Base-by-base conservation (phyloP, 1,140 invertebrate species). In the Anthonomus grandis region DNA sequence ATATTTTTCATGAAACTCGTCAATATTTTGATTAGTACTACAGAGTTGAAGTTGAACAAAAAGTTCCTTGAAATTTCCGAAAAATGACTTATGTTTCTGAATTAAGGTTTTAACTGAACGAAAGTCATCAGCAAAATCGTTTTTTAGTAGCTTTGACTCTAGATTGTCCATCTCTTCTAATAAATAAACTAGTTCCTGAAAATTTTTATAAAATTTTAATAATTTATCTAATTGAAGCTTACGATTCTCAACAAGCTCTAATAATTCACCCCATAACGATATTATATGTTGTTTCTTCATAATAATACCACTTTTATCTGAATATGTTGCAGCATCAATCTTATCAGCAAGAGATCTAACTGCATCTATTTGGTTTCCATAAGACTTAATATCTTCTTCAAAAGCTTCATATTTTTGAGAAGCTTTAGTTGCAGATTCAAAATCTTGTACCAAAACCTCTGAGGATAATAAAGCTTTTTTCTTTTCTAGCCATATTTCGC, bases 391-490 rank as follows among this genome's bases (percentile, higher is more conserved):
- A 69, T 99, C 97, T 0, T 97, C 99, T 75, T 99, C 97, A 67
- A 99, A 99, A 22, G 97, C 97, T 76, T 99, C 97, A 73, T 99
- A 97, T 74, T 99, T 99, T 80, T 99, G 99, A 19, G 95, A 95
- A 0, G 97, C 96, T 31, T 97, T 96, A 77, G 99, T 95, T 0
- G 98, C 97, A 3, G 95, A 94, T 4, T 94, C 92, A 61, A 99
- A 78, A 76, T 99, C 97, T 75, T 91, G 93, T 8, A 97, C 97
- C 74, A 99, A 99, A 79, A 99, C 99, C 71, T 99, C 97, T 75
- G 91, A 86, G 21, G 92, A 95, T 0, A 99, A 97, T 23, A 99
- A 80, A 2, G 96, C 83, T 75, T 99, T 97, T 77, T 99, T 99
- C 78, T 99, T 97, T 39, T 91, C 96, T 18, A 99, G 76, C 97